These are phyloP conservation scores for Palythoa grandis DNA, from an alignment of 92 coral and sea anemone genomes.

Conservation along the genomic window DNA sequence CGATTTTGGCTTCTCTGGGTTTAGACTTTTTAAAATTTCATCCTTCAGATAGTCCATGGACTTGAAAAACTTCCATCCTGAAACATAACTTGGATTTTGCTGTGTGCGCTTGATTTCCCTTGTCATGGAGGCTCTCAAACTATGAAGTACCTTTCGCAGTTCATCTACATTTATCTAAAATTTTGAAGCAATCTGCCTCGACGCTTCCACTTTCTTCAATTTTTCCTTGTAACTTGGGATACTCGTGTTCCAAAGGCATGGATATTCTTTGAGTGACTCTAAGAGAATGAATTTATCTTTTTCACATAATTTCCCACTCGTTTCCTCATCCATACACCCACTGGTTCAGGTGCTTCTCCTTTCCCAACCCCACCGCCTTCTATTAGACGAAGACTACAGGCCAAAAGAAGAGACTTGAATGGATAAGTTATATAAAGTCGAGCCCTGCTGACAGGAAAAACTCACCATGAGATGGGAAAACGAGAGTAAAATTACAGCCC, in stretches of 20 bases:
- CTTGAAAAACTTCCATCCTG: conserved; percentile 43
- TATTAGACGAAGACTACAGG: too few relatives aligned
- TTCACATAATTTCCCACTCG: not conserved
- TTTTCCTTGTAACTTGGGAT: conserved; percentile 12
- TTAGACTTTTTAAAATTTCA: conserved; percentile 39
- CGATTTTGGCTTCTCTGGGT: conserved; percentile 9
- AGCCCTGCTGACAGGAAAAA: too few relatives aligned
- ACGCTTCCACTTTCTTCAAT: conserved; percentile 22
- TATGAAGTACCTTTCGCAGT: conserved; percentile 44
- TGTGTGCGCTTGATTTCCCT: conserved; percentile 38
- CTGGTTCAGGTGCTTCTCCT: too few relatives aligned
- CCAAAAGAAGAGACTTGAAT: too few relatives aligned
- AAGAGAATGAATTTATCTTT: not conserved
- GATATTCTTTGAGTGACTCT: conserved; percentile 30
- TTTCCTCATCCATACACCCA: conserved; percentile 10
- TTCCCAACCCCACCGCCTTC: too few relatives aligned
- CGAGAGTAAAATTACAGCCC: too few relatives aligned
- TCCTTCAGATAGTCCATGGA: conserved; percentile 32
- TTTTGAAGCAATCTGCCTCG: conserved; percentile 29
- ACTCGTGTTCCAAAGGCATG: conserved; percentile 40
- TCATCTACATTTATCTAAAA: conserved; percentile 25
- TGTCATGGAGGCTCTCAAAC: conserved; percentile 46
- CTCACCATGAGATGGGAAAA: too few relatives aligned
- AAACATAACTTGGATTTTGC: conserved; percentile 3
- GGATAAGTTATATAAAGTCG: too few relatives aligned